Evolutionary conservation across 2,888 invertebrate species (phyloP).

Genomic region (Chromoteleia sp.): DNA sequence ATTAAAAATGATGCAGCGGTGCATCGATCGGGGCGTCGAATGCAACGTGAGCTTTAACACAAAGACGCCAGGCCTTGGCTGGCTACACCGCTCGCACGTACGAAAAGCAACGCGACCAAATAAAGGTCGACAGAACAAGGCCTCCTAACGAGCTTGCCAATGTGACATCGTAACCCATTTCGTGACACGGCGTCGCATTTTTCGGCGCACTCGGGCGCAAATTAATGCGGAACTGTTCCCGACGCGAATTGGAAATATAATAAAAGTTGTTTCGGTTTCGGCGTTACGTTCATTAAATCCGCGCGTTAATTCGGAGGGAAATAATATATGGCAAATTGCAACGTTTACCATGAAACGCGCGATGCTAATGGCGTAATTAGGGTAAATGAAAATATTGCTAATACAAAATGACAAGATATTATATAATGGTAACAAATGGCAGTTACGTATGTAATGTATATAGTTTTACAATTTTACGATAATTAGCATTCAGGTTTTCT

Average conservation of each 20-base stretch:
- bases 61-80: slow-evolving; percentile 55
- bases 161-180: slow-evolving; percentile 62
- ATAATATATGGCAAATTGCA: too few species aligned
- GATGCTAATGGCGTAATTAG: too few species aligned
- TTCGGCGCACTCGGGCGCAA: slow-evolving; percentile 18
- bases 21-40: slow-evolving; percentile 58
- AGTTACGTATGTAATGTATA: too few species aligned
- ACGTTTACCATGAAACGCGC: too few species aligned
- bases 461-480: too few species aligned
- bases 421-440: too few species aligned
- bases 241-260: not conserved
- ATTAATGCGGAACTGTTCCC: slow-evolving; percentile 8
- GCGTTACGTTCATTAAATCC: slow-evolving; percentile 4
- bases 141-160: slow-evolving; percentile 64
- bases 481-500: too few species aligned
- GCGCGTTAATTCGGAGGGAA: too few species aligned
- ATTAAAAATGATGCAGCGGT: slow-evolving; percentile 53
- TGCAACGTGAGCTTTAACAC: slow-evolving; percentile 51
- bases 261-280: not conserved
- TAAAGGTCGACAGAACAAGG: slow-evolving; percentile 63
- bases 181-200: slow-evolving; percentile 16
- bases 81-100: slow-evolving; percentile 35
- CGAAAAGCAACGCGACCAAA: slow-evolving; percentile 58
- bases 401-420: too few species aligned
- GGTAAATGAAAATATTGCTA: too few species aligned